Conservation (phyloP, 1,140 invertebrate species). For the Bombus waltoni region DNA sequence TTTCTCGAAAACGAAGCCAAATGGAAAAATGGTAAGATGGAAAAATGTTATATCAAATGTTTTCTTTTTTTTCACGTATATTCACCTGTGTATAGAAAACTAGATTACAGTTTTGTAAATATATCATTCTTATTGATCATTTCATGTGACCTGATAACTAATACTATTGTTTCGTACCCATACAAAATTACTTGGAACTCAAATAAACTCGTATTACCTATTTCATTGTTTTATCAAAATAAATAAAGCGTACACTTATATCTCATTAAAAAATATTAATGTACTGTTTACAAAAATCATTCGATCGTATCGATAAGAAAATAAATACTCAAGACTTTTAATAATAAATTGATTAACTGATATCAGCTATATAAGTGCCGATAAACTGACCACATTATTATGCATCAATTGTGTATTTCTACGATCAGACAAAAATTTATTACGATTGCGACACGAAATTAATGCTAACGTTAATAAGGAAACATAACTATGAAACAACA, state of each 20-base stretch:
- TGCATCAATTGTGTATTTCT: background rate
- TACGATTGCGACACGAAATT: no score
- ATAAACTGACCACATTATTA: background rate
- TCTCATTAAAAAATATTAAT: background rate
- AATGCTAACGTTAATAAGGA: no score
- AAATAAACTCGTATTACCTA: background rate
- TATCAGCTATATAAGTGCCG: background rate
- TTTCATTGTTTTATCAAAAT: background rate
- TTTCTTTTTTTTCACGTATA: no score
- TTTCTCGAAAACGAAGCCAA: no score
- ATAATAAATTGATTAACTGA: conserved; percentile 18
- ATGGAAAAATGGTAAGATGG: no score
- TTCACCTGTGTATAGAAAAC: no score
- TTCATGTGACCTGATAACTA: background rate
- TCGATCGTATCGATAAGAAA: conserved; percentile 1
- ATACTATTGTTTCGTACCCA: background rate
- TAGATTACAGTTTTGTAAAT: no score
- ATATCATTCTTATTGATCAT: no score
- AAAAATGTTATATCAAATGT: no score
- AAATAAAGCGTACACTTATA: background rate
- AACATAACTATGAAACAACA: no score
- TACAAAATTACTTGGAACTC: background rate
- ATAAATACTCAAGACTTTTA: background rate
- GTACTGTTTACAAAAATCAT: background rate
- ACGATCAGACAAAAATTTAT: no score